A percentile compares a stretch with the other conserved stretches of the same genome.
These are phyloP conservation scores for Pterostichus niger DNA, from an alignment of 2,888 invertebrate species.

Conservation along the genomic window DNA sequence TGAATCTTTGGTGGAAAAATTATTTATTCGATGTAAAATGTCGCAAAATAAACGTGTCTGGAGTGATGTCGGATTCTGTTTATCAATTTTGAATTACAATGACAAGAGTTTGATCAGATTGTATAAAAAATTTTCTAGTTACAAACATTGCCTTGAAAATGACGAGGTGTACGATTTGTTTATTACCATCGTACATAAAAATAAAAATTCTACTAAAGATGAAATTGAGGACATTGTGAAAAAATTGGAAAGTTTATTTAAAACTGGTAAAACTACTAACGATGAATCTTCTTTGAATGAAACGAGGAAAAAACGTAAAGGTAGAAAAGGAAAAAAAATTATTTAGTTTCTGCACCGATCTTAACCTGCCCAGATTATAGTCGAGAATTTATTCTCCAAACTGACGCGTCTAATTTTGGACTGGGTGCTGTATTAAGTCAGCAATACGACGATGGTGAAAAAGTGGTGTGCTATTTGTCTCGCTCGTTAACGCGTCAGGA, in stretches of 20 bases:
- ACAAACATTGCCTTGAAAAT: conserved; percentile 87
- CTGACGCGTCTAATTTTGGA: too few species aligned
- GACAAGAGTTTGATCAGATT: conserved; percentile 87
- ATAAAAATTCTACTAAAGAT: conserved; percentile 83
- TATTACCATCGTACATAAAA: conserved; percentile 83
- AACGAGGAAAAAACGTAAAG: conserved; percentile 8
- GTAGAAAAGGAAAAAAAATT: conserved; percentile 41
- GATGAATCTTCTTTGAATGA: conserved; percentile 50
- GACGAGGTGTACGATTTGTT: conserved; percentile 87
- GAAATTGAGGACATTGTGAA: conserved; percentile 79
- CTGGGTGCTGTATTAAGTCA: too few species aligned
- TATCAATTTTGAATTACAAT: conserved; percentile 90
- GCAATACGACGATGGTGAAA: too few species aligned
- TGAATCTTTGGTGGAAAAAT: conserved; percentile 93
- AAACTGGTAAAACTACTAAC: conserved; percentile 49
- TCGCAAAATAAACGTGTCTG: conserved; percentile 89
- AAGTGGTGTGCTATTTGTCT: too few species aligned
- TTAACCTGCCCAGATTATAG: too few species aligned
- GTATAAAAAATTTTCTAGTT: conserved; percentile 87
- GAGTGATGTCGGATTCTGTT: conserved; percentile 92
- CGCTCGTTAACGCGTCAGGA: too few species aligned
- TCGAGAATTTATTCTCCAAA: too few species aligned
- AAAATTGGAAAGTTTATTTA: conserved; percentile 49
- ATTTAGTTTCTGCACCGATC: too few species aligned
- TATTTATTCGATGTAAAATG: conserved; percentile 89